Evolutionary conservation across 2,888 invertebrate genomes (phyloP).

Genomic region (Epirrhoe tristata): DNA sequence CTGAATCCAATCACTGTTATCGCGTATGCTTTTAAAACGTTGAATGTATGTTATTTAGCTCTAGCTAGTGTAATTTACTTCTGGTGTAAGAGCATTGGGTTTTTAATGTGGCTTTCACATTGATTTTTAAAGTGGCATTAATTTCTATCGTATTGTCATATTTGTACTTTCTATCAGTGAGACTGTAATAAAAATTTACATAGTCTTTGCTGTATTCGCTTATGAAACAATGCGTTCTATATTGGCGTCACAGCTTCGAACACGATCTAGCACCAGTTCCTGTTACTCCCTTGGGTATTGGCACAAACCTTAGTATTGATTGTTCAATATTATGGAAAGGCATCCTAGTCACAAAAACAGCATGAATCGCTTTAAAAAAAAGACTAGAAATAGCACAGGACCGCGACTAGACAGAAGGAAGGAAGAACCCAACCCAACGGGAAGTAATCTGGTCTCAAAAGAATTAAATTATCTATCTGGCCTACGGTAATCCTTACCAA

Average conservation of each 20-base stretch:
- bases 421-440: too few relatives aligned
- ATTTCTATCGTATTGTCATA: neutral
- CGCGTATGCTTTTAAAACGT: conserved; percentile 81
- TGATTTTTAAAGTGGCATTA: neutral
- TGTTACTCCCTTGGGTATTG: neutral
- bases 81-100: conserved; percentile 14
- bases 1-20: conserved; percentile 84
- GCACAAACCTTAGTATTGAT: neutral
- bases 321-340: neutral
- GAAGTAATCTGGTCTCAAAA: too few relatives aligned
- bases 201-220: neutral
- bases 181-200: neutral
- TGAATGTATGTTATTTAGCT: conserved; percentile 67
- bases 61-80: conserved; percentile 25
- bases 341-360: too few relatives aligned
- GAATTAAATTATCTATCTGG: too few relatives aligned
- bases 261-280: conserved; percentile 4
- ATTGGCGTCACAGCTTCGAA: conserved; percentile 16
- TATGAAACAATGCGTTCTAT: conserved; percentile 15
- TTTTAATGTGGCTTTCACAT: conserved; percentile 11
- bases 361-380: too few relatives aligned
- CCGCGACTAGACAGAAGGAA: too few relatives aligned
- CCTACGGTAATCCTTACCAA: too few relatives aligned
- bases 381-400: too few relatives aligned
- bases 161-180: neutral